Base-by-base conservation (phyloP, 2,797 vertebrate genomes). In the Falco biarmicus region DNA sequence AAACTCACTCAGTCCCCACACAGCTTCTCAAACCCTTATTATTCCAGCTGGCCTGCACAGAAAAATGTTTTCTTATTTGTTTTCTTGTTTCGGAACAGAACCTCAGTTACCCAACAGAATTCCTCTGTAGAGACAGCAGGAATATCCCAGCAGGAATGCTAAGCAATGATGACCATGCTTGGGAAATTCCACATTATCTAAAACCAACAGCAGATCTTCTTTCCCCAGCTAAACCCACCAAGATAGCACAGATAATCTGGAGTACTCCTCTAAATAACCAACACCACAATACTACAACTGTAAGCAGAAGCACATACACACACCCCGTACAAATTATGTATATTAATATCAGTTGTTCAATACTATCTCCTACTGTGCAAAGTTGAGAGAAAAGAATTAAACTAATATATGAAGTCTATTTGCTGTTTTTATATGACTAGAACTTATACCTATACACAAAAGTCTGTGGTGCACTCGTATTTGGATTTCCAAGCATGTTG, bases 241-340 rank as follows among this genome's bases (percentile, higher is more conserved):
- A 89, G 8, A 29, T 5, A 82, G 31, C 5, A 10, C 32, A 66
- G 43, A 57, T 80, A 81, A 87, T 83, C 50, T 84, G 54, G 71
- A 96, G 82, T 93, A 91, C 73, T 80, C 87, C 47, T 92, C 34
- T 91, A 89, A 96, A 95, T 53, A 95, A 95, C 74, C 65, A 69
- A 84, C 71, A 89, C 56, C 56, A 88, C 74, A 90, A 82, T 54
- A 63, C 32, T 86, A 41, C 65, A 91, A 41, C n/a, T 64, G 13
- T 85, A 71, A 87, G 77, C n/a, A 96, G 68, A 79, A 76, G 37
- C 34, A 60, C 16, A 65, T 51, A 54, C 19, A 76, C 10, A 43
- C 41, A 43, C 4, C 2, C 9, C 14, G 17, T 43, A 61, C 7
- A 84, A 53, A 93, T n/a, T 0, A 56, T 20, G 14, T 16, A 59